phyloP scores from a whole-genome alignment of 2,113 vertebrate genomes.

The Gymnorhina tibicen region DNA sequence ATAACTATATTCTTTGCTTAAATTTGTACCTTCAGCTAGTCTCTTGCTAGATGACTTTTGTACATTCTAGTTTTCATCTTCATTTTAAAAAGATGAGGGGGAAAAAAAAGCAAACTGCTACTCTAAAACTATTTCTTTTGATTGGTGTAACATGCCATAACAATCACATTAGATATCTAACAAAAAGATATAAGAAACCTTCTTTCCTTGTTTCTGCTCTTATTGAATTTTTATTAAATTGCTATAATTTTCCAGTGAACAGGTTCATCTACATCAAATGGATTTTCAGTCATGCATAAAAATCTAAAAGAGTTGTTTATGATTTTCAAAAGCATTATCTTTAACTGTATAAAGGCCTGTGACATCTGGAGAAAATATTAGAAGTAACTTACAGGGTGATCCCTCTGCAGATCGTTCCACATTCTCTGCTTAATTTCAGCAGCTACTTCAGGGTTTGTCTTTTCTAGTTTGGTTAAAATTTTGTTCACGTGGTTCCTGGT shows the following conservation, averaged over 20 bases:
- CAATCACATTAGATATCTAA: slow-evolving; percentile 69
- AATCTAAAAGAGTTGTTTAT: slow-evolving; percentile 67
- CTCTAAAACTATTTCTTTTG: slow-evolving; percentile 70
- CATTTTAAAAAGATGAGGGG: slow-evolving; percentile 69
- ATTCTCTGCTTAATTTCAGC: slow-evolving; percentile 73
- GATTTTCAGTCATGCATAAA: slow-evolving; percentile 74
- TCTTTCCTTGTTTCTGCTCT: slow-evolving; percentile 70
- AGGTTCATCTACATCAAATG: slow-evolving; percentile 73
- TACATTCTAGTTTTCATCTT: slow-evolving; percentile 66
- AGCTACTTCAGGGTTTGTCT: slow-evolving; percentile 70
- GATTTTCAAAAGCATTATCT: slow-evolving; percentile 61
- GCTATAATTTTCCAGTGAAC: slow-evolving; percentile 78
- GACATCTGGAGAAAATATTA: slow-evolving; percentile 51
- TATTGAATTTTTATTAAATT: slow-evolving; percentile 74
- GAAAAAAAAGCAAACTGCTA: slow-evolving; percentile 60
- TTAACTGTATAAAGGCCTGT: slow-evolving; percentile 48
- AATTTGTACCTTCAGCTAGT: slow-evolving; percentile 66
- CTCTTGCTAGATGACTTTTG: slow-evolving; percentile 66
- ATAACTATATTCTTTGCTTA: slow-evolving; percentile 63
- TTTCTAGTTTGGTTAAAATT: slow-evolving; percentile 73
- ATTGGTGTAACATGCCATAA: slow-evolving; percentile 69
- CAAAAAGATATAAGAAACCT: slow-evolving; percentile 68
- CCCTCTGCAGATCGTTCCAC: slow-evolving; percentile 76
- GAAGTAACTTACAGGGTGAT: slow-evolving; percentile 85
- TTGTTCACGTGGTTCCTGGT: slow-evolving; percentile 80